Conservation (phyloP, 1,140 invertebrate species). For the Lepidurus couesii region DNA sequence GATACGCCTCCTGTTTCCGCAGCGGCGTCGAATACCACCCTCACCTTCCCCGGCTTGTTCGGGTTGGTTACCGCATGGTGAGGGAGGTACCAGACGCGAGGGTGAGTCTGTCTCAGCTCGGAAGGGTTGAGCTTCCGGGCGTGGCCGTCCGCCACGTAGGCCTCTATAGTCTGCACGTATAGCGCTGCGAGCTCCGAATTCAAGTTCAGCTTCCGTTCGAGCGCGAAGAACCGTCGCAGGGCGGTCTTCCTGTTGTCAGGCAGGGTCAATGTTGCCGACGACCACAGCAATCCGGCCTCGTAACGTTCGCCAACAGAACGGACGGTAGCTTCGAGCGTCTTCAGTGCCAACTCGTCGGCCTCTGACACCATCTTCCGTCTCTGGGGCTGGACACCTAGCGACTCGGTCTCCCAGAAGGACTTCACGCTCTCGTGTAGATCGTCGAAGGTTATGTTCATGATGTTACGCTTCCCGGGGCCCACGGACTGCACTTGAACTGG, state of each 20-base stretch:
- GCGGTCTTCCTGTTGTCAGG: constrained; percentile 30
- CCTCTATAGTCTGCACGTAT: constrained; percentile 28
- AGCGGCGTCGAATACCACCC: too few relatives aligned
- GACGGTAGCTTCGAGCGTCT: background rate
- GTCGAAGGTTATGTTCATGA: too few relatives aligned
- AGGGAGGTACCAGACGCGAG: constrained; percentile 44
- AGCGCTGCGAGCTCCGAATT: constrained; percentile 24
- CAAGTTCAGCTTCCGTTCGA: constrained; percentile 32
- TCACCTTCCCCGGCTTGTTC: too few relatives aligned
- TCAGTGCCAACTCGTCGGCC: constrained; percentile 11
- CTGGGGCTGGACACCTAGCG: background rate
- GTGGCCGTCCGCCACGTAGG: constrained; percentile 24
- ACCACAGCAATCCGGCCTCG: constrained; percentile 27
- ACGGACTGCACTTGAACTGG: too few relatives aligned
- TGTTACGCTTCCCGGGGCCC: too few relatives aligned
- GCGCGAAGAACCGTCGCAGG: constrained; percentile 8
- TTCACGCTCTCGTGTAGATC: too few relatives aligned
- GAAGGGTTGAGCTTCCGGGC: background rate
- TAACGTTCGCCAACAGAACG: constrained; percentile 3
- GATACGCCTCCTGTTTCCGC: constrained; percentile 37
- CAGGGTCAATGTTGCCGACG: background rate
- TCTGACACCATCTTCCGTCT: background rate
- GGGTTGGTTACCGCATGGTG: constrained; percentile 45
- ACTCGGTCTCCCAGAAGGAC: background rate
- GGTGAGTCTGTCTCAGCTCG: background rate